These are phyloP conservation scores for Cebus imitator DNA, from an alignment of 2,113 vertebrate species.

Conservation along the genomic window DNA sequence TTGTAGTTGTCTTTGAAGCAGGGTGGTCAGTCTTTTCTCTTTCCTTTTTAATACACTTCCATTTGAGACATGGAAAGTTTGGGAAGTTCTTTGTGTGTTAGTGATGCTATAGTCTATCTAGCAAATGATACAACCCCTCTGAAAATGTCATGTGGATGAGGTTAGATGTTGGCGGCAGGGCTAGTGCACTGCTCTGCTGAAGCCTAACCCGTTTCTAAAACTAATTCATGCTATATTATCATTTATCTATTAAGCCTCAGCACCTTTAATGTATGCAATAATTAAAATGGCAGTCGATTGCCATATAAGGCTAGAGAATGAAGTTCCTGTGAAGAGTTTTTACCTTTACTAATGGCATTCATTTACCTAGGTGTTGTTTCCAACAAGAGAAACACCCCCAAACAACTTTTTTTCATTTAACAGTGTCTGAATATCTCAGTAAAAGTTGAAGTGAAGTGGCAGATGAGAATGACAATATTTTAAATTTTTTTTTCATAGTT, in stretches of 20 bases:
- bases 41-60: not conserved
- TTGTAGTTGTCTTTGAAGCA: not conserved
- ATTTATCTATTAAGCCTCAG: not conserved
- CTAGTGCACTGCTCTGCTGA: not conserved
- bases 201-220: not conserved
- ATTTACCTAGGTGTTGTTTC: not conserved
- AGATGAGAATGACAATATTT: constrained; percentile 39
- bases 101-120: not conserved
- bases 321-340: not conserved
- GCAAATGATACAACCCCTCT: not conserved
- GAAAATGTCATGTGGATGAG: fast-evolving
- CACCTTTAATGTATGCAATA: not conserved
- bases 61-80: not conserved
- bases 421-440: not conserved
- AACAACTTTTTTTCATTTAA: not conserved
- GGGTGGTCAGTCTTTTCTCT: not conserved
- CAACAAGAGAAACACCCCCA: not conserved
- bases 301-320: not conserved
- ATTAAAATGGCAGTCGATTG: not conserved
- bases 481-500: constrained; percentile 18
- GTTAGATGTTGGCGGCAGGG: not conserved
- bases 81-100: not conserved
- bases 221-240: not conserved
- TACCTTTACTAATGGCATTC: not conserved
- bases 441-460: constrained; percentile 25